These are phyloP conservation scores for Tadarida brasiliensis DNA, from an alignment of 2,797 vertebrate species.

Conservation along the genomic window DNA sequence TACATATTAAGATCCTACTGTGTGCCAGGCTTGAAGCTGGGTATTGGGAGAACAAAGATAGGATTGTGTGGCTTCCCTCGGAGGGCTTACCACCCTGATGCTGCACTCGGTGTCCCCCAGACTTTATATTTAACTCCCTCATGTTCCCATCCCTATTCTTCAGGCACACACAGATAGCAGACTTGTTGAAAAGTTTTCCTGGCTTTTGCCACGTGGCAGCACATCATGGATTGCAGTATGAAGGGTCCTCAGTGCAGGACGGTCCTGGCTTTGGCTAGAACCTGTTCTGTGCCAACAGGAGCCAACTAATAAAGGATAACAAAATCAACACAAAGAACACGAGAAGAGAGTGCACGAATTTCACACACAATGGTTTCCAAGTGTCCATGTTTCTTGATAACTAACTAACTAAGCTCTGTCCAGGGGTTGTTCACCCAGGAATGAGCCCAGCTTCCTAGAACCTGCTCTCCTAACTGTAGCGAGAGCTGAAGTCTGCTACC, in stretches of 20 bases:
- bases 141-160: neutral
- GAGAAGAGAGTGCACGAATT: conserved; percentile 38
- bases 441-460: neutral
- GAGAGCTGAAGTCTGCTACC: neutral
- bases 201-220: neutral
- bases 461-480: too few relatives aligned
- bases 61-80: neutral
- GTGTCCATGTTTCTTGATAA: neutral
- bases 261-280: conserved; percentile 11
- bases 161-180: neutral
- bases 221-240: too few relatives aligned
- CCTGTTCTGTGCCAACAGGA: conserved; percentile 14
- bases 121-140: neutral
- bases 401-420: neutral
- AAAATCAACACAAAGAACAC: neutral
- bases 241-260: neutral
- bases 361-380: conserved; percentile 8
- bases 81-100: neutral
- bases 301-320: neutral
- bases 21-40: neutral
- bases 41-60: neutral
- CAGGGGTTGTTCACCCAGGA: neutral
- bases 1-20: neutral
- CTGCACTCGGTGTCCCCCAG: neutral
- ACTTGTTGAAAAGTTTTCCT: neutral